Base-by-base conservation (phyloP, 2,797 vertebrate species). In the Dermochelys coriacea region DNA sequence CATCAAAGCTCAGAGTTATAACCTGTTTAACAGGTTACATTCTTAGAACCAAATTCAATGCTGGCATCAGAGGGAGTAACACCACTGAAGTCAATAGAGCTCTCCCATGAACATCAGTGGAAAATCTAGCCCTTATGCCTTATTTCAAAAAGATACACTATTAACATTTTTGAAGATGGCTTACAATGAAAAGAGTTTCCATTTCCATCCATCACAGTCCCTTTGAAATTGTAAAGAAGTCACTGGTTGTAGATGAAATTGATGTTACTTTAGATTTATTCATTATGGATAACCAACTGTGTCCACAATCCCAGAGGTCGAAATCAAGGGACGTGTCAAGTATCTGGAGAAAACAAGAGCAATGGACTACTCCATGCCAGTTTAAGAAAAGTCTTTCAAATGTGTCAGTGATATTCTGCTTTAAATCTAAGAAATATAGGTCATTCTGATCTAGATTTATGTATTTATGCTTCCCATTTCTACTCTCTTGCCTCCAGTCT, bases 21-120 rank as follows among this genome's bases (percentile, higher is more conserved):
- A 80, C 52, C 68, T 3, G 52, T 80, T 75, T 91, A 95, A 55
- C 8, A 87, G 27, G 6, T 31, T 94, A 6, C 21, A 41, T 95
- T 96, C 83, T 93, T 93, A 11, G 54, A 92, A 91, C 19, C 84
- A 4, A 86, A 10, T 89, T 96, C 31, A 45, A 83, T 94, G 75
- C 81, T 89, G 47, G 45, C 84, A 91, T 45, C 87, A 81, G 27
- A 94, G 29, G 59, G 88, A 86, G 94, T 57, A 89, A 86, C 82
- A 91, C 50, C 84, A 4, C 87, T 86, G 61, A 92, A 94, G 77
- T 71, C 61, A 89, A 1, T 64, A 55, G 23, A 93, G 14, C 16
- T 74, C 15, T 34, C 47, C 71, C 79, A 8, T 83, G 71, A 41
- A 64, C 90, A 94, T 88, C 50, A 71, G 82, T 91, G 88, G 23